Evolutionary conservation across 2,113 vertebrate species (phyloP).

Genomic region (Ibidorhyncha struthersii): DNA sequence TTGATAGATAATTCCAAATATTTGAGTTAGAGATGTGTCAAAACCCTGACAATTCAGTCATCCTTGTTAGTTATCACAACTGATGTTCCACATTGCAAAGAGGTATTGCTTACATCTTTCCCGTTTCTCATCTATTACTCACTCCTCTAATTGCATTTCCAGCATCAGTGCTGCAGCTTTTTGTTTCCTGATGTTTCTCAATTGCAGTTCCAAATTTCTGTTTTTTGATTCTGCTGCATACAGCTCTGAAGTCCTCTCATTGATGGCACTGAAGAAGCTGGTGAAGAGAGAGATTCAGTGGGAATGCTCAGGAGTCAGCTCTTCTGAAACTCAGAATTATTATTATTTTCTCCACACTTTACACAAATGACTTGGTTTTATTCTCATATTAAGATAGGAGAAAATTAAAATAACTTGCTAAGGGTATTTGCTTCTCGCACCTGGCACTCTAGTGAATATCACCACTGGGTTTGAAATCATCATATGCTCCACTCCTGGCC

Average conservation of each 20-base stretch:
- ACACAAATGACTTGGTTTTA: not conserved
- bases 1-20: not conserved
- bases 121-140: conserved; percentile 51
- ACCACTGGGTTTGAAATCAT: not conserved
- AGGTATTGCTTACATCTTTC: not conserved
- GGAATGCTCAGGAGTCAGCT: not conserved
- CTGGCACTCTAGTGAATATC: not conserved
- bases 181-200: conserved; percentile 65
- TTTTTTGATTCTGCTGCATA: conserved; percentile 71
- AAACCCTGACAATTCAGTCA: not conserved
- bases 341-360: not conserved
- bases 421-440: not conserved
- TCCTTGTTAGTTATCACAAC: not conserved
- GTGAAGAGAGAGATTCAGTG: not conserved
- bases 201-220: conserved; percentile 67
- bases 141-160: conserved; percentile 78
- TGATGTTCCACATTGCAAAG: rapidly evolving
- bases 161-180: conserved; percentile 70
- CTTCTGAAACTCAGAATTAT: not conserved
- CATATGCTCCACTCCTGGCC: not conserved
- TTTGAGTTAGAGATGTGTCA: not conserved
- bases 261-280: conserved; percentile 86
- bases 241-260: conserved; percentile 71
- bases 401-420: not conserved
- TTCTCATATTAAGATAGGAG: not conserved